Evolutionary conservation across 2,797 vertebrate genomes (phyloP), one percentile per base, ranked within the genome.

Genomic region (Lacerta viridis): DNA sequence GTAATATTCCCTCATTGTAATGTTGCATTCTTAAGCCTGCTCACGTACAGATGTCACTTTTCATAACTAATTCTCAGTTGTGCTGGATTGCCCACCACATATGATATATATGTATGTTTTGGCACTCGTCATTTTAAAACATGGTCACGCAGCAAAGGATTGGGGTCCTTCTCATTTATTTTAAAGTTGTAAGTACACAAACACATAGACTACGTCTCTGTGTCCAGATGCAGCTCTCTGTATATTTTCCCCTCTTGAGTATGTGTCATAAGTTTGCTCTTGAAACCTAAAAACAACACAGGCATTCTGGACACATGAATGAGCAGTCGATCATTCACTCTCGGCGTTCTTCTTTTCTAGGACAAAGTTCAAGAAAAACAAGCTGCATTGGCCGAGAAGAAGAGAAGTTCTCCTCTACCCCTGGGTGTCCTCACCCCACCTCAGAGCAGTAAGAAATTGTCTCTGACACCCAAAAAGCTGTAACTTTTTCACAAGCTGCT

Each of bases 371-470:
- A 97, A 95, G 96, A 97, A 6, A 98, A 98, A 95, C 97, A 97
- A 96, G 97, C 97, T 69, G 94, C 92, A 85, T 96, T 98, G 82
- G 92, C 98, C 91, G 97, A 98, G 89, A 94, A 95, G 80, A 97
- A 95, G 39, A 95, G 96, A 91, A 95, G 88, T 92, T 98, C 98
- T 86, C 97, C 98, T 7, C 94, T 98, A 29, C 98, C 98, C 1
- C 96, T 95, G 0, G 98, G 98, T 13, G 96, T 99, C 77, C 97
- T 99, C 92, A 99, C 99, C 29, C 99, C 99, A 0, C 99, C 99
- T 0, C 98, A 97, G 36, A 99, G 99, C 95, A 98, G 97, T 59
- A 98, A 99, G 96, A 99, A 99, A 92, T 94, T 95, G 64, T 94
- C 92, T 80, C 87, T 79, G 33, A 94, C 87, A 75, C 83, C 90